These are phyloP conservation scores for Plutomurus gul DNA, from an alignment of 1,140 invertebrate species.

Conservation along the genomic window DNA sequence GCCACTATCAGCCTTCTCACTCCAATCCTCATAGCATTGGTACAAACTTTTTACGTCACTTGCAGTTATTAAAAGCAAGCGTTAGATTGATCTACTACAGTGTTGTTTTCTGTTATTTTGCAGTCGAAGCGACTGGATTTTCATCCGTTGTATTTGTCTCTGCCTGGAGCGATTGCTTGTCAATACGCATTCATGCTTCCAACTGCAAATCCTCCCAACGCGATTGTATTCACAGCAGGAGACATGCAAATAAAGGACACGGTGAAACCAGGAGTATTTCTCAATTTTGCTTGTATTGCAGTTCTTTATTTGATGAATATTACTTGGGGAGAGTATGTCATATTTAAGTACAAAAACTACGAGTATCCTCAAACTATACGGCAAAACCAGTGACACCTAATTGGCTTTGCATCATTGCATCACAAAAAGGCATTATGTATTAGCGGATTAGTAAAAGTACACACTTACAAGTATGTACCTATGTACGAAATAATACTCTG, in stretches of 20 bases:
- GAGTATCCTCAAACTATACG: too few species aligned
- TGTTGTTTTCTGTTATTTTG: constrained; percentile 7
- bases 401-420: too few species aligned
- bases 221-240: constrained; percentile 77
- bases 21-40: constrained; percentile 78
- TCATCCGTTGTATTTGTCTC: constrained; percentile 84
- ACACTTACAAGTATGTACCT: too few species aligned
- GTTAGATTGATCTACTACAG: too few species aligned
- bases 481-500: too few species aligned
- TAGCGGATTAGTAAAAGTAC: too few species aligned
- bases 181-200: constrained; percentile 79
- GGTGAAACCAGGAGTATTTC: constrained; percentile 66
- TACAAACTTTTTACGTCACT: too few species aligned
- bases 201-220: constrained; percentile 88
- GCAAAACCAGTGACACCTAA: background rate
- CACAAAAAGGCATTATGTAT: too few species aligned
- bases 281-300: constrained; percentile 75
- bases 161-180: constrained; percentile 77
- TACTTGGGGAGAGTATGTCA: constrained; percentile 63
- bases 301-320: constrained; percentile 71
- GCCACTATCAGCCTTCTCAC: constrained; percentile 80
- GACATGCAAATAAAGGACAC: constrained; percentile 64
- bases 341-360: constrained; percentile 40
- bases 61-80: too few species aligned
- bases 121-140: constrained; percentile 67